These are phyloP conservation scores for Prenolepis imparis DNA, from an alignment of 2,888 invertebrate species.

Conservation along the genomic window DNA sequence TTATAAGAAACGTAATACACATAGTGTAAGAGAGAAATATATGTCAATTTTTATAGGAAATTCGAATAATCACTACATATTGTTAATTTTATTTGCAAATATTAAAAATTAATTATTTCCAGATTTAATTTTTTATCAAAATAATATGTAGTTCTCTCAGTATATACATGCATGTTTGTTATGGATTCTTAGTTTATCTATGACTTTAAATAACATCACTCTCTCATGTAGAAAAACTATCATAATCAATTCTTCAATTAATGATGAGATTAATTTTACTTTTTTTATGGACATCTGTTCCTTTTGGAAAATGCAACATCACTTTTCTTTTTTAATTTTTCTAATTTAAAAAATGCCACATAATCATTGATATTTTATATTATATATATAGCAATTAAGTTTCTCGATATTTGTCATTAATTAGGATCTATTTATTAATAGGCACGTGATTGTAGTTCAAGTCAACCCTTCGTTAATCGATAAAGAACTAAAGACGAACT, in stretches of 20 bases:
- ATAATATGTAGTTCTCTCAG: not conserved
- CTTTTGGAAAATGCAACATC: not conserved
- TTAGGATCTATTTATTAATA: too few relatives aligned
- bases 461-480: too few relatives aligned
- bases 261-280: not conserved
- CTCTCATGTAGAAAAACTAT: not conserved
- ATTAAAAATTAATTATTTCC: not conserved
- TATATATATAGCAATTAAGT: too few relatives aligned
- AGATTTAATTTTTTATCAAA: slow-evolving; percentile 1
- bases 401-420: not conserved
- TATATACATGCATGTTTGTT: not conserved
- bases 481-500: too few relatives aligned
- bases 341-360: not conserved
- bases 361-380: not conserved
- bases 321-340: not conserved
- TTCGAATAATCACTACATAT: not conserved
- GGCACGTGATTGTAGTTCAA: too few relatives aligned
- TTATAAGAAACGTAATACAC: not conserved
- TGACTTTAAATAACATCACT: not conserved
- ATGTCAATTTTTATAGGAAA: not conserved
- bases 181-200: not conserved
- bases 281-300: not conserved
- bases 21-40: not conserved
- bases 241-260: slow-evolving; percentile 2
- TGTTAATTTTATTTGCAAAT: not conserved